Percentiles rank a stretch among this genome's conserved stretches.
Evolutionary conservation across 2,888 invertebrate genomes (phyloP).

Genomic region (Emmelina monodactyla): DNA sequence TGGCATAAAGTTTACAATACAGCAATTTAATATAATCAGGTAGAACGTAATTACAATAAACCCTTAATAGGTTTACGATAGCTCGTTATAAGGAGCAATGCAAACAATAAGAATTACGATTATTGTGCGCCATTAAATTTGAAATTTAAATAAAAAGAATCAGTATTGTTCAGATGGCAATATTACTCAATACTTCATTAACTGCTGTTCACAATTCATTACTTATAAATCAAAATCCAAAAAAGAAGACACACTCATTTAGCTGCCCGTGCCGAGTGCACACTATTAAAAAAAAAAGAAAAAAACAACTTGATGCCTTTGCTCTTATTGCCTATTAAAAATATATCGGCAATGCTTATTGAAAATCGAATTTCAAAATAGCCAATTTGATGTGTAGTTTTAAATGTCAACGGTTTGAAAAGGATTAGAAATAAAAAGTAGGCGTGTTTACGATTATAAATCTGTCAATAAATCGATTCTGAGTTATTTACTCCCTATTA

Average conservation of each 20-base stretch:
- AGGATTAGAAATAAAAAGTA: constrained; percentile 19
- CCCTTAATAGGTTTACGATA: constrained; percentile 11
- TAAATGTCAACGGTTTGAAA: constrained; percentile 26
- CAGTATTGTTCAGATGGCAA: constrained; percentile 27
- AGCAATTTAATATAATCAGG: neutral
- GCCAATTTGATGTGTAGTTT: constrained; percentile 38
- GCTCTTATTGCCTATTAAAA: constrained; percentile 51
- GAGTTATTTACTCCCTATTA: too few species aligned
- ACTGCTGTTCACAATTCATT: constrained; percentile 44
- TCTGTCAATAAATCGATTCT: too few species aligned
- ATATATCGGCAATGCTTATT: constrained; percentile 50
- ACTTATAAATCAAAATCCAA: constrained; percentile 46
- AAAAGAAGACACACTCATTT: constrained; percentile 47
- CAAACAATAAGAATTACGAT: constrained; percentile 26
- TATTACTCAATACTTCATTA: constrained; percentile 51
- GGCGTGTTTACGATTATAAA: too few species aligned
- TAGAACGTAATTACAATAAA: constrained; percentile 13
- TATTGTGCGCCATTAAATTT: constrained; percentile 22
- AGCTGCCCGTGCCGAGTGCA: constrained; percentile 33
- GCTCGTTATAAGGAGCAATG: constrained; percentile 18
- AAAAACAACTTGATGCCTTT: constrained; percentile 23
- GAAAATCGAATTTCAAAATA: constrained; percentile 47
- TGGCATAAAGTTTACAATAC: neutral
- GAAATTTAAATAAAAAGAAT: constrained; percentile 18
- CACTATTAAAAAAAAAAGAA: constrained; percentile 29